Evolutionary conservation across 35 echinoderm and acorn worm species (phyloP).

Genomic region (Ptychodera flava): DNA sequence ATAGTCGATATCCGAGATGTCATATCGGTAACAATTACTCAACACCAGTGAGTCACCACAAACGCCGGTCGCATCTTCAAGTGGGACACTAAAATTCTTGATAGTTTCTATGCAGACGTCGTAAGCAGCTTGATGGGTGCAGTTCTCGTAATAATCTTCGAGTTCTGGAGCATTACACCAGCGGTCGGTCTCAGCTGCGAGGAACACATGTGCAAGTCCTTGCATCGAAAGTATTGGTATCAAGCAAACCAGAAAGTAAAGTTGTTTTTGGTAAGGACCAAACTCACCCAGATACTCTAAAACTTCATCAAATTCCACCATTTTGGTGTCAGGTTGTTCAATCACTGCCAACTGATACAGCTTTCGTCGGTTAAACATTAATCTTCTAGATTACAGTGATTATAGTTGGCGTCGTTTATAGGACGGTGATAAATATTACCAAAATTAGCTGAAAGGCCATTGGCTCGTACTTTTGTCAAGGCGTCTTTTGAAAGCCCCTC

Average conservation of each 20-base stretch:
- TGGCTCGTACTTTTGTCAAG: no score
- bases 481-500: no score
- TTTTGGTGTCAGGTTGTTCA: no score
- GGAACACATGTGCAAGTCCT: conserved; percentile 79
- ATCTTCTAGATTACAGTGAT: no score
- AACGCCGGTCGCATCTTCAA: background rate
- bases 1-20: background rate
- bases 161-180: conserved; percentile 62
- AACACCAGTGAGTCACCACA: background rate
- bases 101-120: background rate
- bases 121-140: background rate
- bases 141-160: background rate
- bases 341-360: no score
- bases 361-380: no score
- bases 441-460: background rate
- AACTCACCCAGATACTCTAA: conserved; percentile 62
- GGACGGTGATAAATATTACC: background rate
- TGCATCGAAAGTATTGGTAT: conserved; percentile 43
- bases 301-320: conserved; percentile 75
- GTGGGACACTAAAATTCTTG: background rate
- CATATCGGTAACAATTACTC: background rate
- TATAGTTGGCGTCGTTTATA: no score
- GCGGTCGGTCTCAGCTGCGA: conserved; percentile 52
- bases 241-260: conserved; percentile 56
- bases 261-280: conserved; percentile 62